Conservation (phyloP, 2,888 invertebrate genomes). For the Eupeodes luniger region DNA sequence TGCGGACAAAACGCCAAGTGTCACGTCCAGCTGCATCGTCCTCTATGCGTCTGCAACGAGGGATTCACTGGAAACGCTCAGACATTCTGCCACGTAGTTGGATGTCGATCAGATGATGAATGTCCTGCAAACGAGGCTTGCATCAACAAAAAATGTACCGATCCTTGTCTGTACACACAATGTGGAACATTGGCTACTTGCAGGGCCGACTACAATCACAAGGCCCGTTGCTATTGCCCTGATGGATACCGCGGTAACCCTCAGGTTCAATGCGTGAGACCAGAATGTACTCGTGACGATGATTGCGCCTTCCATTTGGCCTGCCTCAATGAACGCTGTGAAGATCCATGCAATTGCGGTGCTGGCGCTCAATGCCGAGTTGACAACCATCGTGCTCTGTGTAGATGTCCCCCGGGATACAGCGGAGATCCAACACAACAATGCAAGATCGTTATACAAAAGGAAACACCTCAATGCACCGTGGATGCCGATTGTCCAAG, state of each 20-base stretch:
- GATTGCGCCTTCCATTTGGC: constrained; percentile 92
- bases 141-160: constrained; percentile 91
- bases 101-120: constrained; percentile 93
- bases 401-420: constrained; percentile 93
- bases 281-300: constrained; percentile 90
- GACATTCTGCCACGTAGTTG: constrained; percentile 90
- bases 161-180: constrained; percentile 91
- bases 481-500: constrained; percentile 94
- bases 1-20: constrained; percentile 93
- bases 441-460: constrained; percentile 86
- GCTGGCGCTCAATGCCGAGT: constrained; percentile 90
- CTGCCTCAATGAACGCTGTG: constrained; percentile 91
- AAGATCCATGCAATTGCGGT: constrained; percentile 94
- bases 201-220: constrained; percentile 90
- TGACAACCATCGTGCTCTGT: constrained; percentile 90
- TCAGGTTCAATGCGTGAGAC: constrained; percentile 89
- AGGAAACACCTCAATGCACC: constrained; percentile 88
- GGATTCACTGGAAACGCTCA: constrained; percentile 93
- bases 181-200: constrained; percentile 93
- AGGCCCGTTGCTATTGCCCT: constrained; percentile 91
- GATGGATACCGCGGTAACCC: constrained; percentile 92
- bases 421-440: constrained; percentile 90
- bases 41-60: constrained; percentile 92
- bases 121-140: constrained; percentile 93
- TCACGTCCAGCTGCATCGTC: constrained; percentile 90